phyloP scores from a whole-genome alignment of 23 tunicate species.

The Trididemnum miniatum region DNA sequence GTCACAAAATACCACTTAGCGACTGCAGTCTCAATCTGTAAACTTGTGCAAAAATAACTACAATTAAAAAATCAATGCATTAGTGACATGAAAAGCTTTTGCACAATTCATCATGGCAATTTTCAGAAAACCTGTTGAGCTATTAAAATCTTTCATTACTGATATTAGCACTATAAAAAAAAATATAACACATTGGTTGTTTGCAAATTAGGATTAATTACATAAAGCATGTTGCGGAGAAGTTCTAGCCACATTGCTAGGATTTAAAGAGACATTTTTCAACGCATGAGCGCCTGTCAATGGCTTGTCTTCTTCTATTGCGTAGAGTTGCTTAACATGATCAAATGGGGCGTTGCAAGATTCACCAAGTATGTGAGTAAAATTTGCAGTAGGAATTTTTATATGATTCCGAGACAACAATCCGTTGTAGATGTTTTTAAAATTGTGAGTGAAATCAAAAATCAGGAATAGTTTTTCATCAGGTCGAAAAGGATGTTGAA shows the following conservation, averaged over 20 bases:
- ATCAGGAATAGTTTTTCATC: background rate
- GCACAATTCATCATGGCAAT: too few species aligned
- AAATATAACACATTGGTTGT: background rate
- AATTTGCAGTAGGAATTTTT: background rate
- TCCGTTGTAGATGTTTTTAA: conserved; percentile 12
- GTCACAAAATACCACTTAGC: background rate
- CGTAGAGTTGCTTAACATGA: background rate
- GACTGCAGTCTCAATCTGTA: background rate
- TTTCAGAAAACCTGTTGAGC: too few species aligned
- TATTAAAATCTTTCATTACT: background rate
- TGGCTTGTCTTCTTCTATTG: conserved; percentile 11
- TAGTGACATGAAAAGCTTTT: background rate
- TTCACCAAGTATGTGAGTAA: background rate
- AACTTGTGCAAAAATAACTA: too few species aligned
- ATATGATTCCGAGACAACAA: background rate
- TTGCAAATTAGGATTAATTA: background rate
- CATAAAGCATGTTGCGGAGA: conserved; percentile 10
- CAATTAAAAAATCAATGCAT: too few species aligned
- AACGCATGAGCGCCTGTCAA: conserved; percentile 8
- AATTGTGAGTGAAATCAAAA: conserved; percentile 15
- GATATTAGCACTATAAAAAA: background rate
- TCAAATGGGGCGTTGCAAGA: background rate
- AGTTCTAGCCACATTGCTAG: background rate
- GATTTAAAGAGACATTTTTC: background rate
- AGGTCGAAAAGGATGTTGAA: conserved; percentile 6